Evolutionary conservation across 2,888 invertebrate species (phyloP).

Genomic region (Lagria hirta): DNA sequence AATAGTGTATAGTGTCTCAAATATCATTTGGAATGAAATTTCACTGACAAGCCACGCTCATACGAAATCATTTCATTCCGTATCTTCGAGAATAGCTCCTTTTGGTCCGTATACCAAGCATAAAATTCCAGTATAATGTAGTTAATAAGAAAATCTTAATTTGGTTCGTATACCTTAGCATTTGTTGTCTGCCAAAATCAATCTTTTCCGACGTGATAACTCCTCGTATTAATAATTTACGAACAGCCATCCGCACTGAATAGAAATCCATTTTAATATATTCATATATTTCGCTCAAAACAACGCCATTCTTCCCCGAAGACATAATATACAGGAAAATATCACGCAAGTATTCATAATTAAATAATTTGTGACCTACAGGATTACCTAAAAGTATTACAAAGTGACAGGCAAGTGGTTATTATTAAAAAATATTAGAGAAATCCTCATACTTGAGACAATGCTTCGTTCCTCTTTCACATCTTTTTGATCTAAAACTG

Average conservation of each 20-base stretch:
- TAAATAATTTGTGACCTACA: conserved; percentile 22
- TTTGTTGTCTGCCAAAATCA: conserved; percentile 42
- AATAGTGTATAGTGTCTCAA: too few species aligned
- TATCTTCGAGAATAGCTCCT: too few species aligned
- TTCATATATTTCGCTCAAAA: conserved; percentile 35
- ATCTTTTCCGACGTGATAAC: conserved; percentile 35
- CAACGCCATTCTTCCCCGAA: conserved; percentile 39
- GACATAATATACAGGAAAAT: conserved; percentile 39
- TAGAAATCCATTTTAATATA: conserved; percentile 40
- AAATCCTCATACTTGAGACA: background rate
- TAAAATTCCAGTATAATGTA: too few species aligned
- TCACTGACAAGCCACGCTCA: too few species aligned
- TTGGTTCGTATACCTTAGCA: conserved; percentile 43
- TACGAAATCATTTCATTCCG: too few species aligned
- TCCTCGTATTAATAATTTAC: conserved; percentile 35
- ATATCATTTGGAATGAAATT: too few species aligned
- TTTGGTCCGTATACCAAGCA: too few species aligned
- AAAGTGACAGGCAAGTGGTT: too few species aligned
- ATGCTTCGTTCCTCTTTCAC: conserved; percentile 46
- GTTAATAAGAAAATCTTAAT: too few species aligned
- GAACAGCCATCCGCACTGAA: conserved; percentile 36
- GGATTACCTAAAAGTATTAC: conserved; percentile 20
- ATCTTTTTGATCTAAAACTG: conserved; percentile 55
- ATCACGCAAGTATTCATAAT: conserved; percentile 36
- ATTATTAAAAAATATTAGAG: too few species aligned